A percentile compares a stretch with the other conserved stretches of the same genome.
Evolutionary conservation across 1,140 invertebrate species (phyloP).

Genomic region (Orius insidiosus): DNA sequence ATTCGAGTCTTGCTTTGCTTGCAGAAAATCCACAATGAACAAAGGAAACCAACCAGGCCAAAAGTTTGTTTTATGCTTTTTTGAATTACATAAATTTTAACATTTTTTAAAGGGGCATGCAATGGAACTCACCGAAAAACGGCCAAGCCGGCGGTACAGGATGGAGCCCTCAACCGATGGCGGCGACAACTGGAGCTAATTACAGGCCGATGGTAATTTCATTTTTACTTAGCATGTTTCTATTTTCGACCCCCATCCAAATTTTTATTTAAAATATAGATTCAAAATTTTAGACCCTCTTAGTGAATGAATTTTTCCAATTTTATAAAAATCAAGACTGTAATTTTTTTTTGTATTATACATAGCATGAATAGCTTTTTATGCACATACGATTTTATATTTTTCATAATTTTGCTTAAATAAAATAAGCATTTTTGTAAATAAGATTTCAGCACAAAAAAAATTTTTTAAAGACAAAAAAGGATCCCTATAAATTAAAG

Average conservation of each 20-base stretch:
- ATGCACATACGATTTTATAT: background rate
- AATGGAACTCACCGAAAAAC: constrained; percentile 76
- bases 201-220: constrained; percentile 56
- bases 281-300: background rate
- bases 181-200: constrained; percentile 62
- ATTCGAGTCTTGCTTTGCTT: constrained; percentile 74
- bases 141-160: constrained; percentile 45
- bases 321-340: background rate
- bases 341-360: constrained; percentile 4
- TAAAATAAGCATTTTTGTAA: constrained; percentile 5
- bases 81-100: background rate
- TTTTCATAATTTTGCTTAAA: background rate
- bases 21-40: constrained; percentile 81
- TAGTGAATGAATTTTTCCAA: background rate
- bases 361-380: background rate
- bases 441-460: background rate
- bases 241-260: background rate
- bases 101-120: constrained; percentile 38
- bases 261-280: background rate
- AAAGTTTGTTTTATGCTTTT: constrained; percentile 25
- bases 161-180: constrained; percentile 72
- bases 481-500: background rate
- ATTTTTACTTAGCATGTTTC: background rate
- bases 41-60: constrained; percentile 49
- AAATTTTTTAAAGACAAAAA: constrained; percentile 2